phyloP scores from a whole-genome alignment of 2,113 vertebrate species.

The Syngnathus scovelli region DNA sequence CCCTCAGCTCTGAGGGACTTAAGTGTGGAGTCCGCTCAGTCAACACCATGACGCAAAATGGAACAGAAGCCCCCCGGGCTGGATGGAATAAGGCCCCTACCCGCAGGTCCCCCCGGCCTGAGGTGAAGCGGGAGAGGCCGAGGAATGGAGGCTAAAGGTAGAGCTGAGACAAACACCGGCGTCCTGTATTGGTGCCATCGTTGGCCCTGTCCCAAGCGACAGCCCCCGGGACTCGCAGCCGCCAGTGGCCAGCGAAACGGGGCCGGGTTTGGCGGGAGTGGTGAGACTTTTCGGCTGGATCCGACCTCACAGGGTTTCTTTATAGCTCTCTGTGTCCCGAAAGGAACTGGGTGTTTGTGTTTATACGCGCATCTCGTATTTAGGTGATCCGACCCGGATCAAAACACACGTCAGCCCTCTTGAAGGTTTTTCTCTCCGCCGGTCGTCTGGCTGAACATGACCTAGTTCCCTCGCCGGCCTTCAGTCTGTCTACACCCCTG shows the following conservation, averaged over 20 bases:
- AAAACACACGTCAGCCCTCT: constrained; percentile 42
- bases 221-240: constrained; percentile 50
- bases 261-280: constrained; percentile 51
- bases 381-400: constrained; percentile 49
- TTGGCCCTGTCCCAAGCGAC: constrained; percentile 22
- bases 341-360: constrained; percentile 25
- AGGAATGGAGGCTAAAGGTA: constrained; percentile 47
- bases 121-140: constrained; percentile 25
- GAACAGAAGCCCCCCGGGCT: constrained; percentile 74
- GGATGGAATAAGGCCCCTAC: constrained; percentile 73
- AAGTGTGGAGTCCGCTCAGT: constrained; percentile 79
- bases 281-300: constrained; percentile 55
- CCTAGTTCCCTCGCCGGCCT: constrained; percentile 34
- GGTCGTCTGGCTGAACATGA: constrained; percentile 42
- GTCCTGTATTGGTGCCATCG: constrained; percentile 36
- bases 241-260: constrained; percentile 38
- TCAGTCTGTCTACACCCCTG: constrained; percentile 39
- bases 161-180: constrained; percentile 41
- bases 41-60: constrained; percentile 81
- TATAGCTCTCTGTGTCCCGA: constrained; percentile 48
- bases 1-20: constrained; percentile 67
- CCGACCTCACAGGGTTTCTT: constrained; percentile 67
- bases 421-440: constrained; percentile 19
- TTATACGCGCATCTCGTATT: constrained; percentile 9
- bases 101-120: constrained; percentile 64